phyloP scores from a whole-genome alignment of 2,797 vertebrate genomes.

The Enteromius viviparus region DNA sequence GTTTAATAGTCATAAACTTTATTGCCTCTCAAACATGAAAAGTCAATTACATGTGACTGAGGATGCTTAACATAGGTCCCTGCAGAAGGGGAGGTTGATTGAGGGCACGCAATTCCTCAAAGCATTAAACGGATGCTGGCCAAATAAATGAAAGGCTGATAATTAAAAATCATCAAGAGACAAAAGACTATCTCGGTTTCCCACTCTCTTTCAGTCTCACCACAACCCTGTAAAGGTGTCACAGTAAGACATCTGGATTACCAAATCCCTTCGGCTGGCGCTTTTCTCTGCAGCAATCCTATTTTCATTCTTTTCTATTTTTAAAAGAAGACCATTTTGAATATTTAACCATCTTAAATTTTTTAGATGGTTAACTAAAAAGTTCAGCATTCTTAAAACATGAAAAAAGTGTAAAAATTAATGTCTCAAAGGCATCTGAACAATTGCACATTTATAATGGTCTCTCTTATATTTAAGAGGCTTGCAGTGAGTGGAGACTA shows the following conservation, averaged over 20 bases:
- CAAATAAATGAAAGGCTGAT: constrained; percentile 75
- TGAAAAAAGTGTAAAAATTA: not conserved
- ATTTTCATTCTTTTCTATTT: not conserved
- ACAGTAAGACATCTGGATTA: constrained; percentile 31
- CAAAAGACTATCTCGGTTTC: constrained; percentile 54
- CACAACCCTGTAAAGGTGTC: constrained; percentile 35
- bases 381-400: constrained; percentile 12
- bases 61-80: constrained; percentile 65
- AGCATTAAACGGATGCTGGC: constrained; percentile 69
- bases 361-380: not conserved
- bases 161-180: constrained; percentile 71
- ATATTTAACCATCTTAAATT: not conserved
- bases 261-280: constrained; percentile 17
- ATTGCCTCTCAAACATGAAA: constrained; percentile 76
- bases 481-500: constrained; percentile 39
- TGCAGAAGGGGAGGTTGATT: constrained; percentile 74
- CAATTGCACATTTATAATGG: constrained; percentile 26
- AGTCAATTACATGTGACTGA: constrained; percentile 79
- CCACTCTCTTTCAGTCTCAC: constrained; percentile 23
- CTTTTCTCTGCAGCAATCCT: not conserved
- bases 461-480: constrained; percentile 3
- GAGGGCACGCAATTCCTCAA: constrained; percentile 72
- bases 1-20: constrained; percentile 82
- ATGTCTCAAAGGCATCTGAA: constrained; percentile 11
- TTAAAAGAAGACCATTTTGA: not conserved